Base-by-base conservation (phyloP, 2,888 invertebrate species). In the Macaria notata region DNA sequence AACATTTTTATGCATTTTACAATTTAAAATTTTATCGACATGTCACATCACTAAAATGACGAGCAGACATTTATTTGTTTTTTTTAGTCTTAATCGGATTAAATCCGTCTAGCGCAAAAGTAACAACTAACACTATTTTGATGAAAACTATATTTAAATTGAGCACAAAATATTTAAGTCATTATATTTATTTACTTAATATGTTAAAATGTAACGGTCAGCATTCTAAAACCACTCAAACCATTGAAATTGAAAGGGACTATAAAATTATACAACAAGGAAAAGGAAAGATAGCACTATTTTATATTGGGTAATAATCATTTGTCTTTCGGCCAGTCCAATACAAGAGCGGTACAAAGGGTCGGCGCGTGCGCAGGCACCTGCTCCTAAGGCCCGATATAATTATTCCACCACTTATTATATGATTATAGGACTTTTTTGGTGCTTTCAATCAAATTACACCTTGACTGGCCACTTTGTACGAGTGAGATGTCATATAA, bases 381-480 rank as follows among this genome's bases (percentile, higher is more conserved):
- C 90, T 91, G 90, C 89, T 77, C 75, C 79, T 83, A 72, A 83
- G 79, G 81, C 89, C 88, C 77, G 79, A 81, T 88, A 19, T 19
- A 90, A 91, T 90, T 90, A 90, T 90, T 86, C 88, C 81, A 83
- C 87, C 87, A 87, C 88, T 89, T 88, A 89, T 90, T 87, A 88
- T 86, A 88, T 88, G 86, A 90, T 90, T 88, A 90, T 88, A 84
- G 83, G 82, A 88, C 82, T 89, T 90, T 91, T 91, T 91, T 90
- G 88, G 88, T 88, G 88, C 91, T 90, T 89, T 91, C 91, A 90
- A 90, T 90, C 90, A 89, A 91, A 91, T 91, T 91, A 90, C 91
- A 91, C 91, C 89, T 90, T 90, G 83, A 82, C 75, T 68, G 79
- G 79, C 80, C 83, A 86, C 84, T 88, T 86, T 77, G 83, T 80